A percentile compares a stretch with the other conserved stretches of the same genome.
These are phyloP conservation scores for Morone chrysops DNA, from an alignment of 2,113 vertebrate species.

Conservation along the genomic window DNA sequence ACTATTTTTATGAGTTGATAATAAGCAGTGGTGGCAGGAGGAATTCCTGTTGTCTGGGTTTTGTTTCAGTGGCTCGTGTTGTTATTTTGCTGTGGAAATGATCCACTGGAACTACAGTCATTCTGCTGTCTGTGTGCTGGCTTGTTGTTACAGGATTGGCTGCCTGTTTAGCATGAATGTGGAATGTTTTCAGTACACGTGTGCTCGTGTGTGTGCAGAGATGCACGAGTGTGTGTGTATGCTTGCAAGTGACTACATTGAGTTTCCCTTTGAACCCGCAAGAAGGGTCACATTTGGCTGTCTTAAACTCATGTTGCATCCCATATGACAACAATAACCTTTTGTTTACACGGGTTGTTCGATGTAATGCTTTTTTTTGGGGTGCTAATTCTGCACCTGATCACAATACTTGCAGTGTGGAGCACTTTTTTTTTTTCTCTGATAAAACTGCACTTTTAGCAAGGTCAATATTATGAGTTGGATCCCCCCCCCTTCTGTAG, in stretches of 20 bases:
- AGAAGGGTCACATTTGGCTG: conserved; percentile 24
- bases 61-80: conserved; percentile 35
- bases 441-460: conserved; percentile 14
- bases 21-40: conserved; percentile 52
- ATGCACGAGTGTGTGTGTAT: neutral
- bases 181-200: conserved; percentile 3
- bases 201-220: conserved; percentile 14
- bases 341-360: too few species aligned
- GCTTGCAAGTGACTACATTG: conserved; percentile 25
- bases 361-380: neutral
- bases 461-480: conserved; percentile 41
- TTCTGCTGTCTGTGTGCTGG: conserved; percentile 13
- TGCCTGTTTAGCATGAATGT: conserved; percentile 6
- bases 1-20: conserved; percentile 69
- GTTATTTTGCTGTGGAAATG: conserved; percentile 43
- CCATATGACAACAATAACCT: neutral
- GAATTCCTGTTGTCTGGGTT: conserved; percentile 54
- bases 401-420: neutral
- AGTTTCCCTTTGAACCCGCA: conserved; percentile 15
- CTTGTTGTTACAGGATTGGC: conserved; percentile 32
- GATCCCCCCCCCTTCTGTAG: too few species aligned
- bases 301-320: neutral
- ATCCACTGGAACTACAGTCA: conserved; percentile 6
- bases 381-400: neutral
- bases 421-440: neutral